Percentiles rank a stretch among this genome's conserved stretches.
phyloP scores from a whole-genome alignment of 2,888 invertebrate species.

The Halictus ligatus region DNA sequence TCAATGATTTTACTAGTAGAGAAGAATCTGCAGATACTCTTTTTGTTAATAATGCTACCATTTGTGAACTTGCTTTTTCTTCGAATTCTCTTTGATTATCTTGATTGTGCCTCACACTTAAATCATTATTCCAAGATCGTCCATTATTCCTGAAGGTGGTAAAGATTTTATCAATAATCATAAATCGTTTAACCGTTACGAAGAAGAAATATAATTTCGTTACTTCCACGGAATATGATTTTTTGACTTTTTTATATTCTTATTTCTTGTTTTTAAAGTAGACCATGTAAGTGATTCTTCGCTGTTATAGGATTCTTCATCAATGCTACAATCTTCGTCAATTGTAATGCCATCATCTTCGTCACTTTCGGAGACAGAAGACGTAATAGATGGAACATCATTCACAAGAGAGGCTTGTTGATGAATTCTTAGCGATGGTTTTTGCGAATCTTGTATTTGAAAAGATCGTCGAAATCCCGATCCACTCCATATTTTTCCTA shows the following conservation, averaged over 20 bases:
- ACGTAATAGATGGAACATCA: slow-evolving; percentile 74
- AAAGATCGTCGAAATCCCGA: slow-evolving; percentile 75
- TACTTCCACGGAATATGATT: slow-evolving; percentile 73
- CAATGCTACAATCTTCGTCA: slow-evolving; percentile 76
- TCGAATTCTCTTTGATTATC: slow-evolving; percentile 94
- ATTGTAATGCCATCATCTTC: slow-evolving; percentile 76
- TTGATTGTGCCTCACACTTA: slow-evolving; percentile 93
- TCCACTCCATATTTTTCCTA: slow-evolving; percentile 82
- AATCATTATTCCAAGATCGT: slow-evolving; percentile 90
- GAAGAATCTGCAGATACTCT: slow-evolving; percentile 79
- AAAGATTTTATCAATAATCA: slow-evolving; percentile 1
- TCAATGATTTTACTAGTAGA: slow-evolving; percentile 66
- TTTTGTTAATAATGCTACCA: slow-evolving; percentile 87
- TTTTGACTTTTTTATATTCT: slow-evolving; percentile 69
- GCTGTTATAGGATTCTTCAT: slow-evolving; percentile 79
- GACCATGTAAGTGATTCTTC: slow-evolving; percentile 77
- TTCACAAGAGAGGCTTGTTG: slow-evolving; percentile 75
- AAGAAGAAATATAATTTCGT: slow-evolving; percentile 1
- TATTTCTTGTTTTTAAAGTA: slow-evolving; percentile 61
- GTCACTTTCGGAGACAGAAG: slow-evolving; percentile 78
- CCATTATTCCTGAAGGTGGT: slow-evolving; percentile 83
- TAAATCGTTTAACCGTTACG: background rate
- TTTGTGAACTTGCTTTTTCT: slow-evolving; percentile 90
- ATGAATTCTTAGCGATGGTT: slow-evolving; percentile 71
- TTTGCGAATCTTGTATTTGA: slow-evolving; percentile 72